These are phyloP conservation scores for Artemia franciscana DNA, from an alignment of 1,140 invertebrate genomes.

Conservation along the genomic window DNA sequence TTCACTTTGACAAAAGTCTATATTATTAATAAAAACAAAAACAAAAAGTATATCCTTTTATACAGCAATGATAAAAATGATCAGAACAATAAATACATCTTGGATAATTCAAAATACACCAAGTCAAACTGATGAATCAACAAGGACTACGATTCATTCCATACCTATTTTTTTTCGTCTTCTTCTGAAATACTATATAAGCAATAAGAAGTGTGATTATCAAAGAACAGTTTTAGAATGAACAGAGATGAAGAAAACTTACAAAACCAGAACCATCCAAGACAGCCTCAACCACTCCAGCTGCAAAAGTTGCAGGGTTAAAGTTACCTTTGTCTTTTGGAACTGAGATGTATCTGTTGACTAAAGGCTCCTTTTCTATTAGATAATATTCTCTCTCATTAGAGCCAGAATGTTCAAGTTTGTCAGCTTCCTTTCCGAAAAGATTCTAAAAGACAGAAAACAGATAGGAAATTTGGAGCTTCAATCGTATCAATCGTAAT, in stretches of 20 bases:
- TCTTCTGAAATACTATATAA: too few relatives aligned
- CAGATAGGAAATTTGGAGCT: slow-evolving; percentile 7
- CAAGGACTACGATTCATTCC: too few relatives aligned
- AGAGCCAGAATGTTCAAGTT: slow-evolving; percentile 93
- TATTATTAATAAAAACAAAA: too few relatives aligned
- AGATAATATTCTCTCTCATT: slow-evolving; percentile 94
- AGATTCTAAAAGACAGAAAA: slow-evolving; percentile 36
- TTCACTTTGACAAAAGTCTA: too few relatives aligned
- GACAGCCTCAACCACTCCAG: slow-evolving; percentile 90
- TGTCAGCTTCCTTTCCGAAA: slow-evolving; percentile 95
- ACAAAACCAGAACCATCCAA: slow-evolving; percentile 86
- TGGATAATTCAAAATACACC: too few relatives aligned
- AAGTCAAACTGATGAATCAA: too few relatives aligned
- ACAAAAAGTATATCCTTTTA: too few relatives aligned
- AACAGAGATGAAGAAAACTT: slow-evolving; percentile 32
- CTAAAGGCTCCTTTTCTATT: slow-evolving; percentile 91
- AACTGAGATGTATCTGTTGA: slow-evolving; percentile 91
- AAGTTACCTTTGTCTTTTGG: slow-evolving; percentile 90
- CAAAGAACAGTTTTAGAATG: too few relatives aligned
- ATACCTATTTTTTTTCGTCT: too few relatives aligned
- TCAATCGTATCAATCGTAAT: slow-evolving; percentile 3
- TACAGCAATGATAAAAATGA: too few relatives aligned
- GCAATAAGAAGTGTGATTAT: too few relatives aligned
- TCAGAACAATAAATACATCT: too few relatives aligned
- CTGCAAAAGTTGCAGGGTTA: slow-evolving; percentile 94